Evolutionary conservation across 2,797 vertebrate species (phyloP), one percentile per base, ranked within the genome.

Genomic region (Danio tinwini): DNA sequence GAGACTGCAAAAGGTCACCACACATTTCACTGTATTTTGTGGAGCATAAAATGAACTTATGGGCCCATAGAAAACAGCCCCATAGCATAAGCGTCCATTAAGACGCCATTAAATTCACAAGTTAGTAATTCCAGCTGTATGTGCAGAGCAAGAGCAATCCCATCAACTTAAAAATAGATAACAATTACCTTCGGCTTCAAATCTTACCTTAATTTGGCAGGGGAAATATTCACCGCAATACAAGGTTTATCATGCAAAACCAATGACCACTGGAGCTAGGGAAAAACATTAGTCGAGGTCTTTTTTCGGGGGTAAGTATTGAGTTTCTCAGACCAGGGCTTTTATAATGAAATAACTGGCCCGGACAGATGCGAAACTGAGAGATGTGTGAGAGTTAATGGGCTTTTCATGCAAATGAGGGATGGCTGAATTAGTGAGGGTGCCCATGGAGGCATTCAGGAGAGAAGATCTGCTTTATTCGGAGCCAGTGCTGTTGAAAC

Each of bases 151-250:
- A 45, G n/a, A 80, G 55, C 40, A 87, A 74, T 84, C 71, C 82
- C 71, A 82, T 90, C 21, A 81, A 69, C 83, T 89, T 85, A 83
- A 90, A 90, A 92, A 92, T 88, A 91, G 88, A 90, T 76, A 47
- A 59, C 78, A 88, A 91, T 90, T 90, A 87, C 84, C 71, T 80
- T 58, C 74, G 89, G 81, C 74, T 70, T 72, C 40, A 67, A 53
- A 80, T 81, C 59, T 58, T 47, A 50, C 75, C 67, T 62, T 83
- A 69, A 83, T 85, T 82, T 77, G 58, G 58, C 74, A 52, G 39
- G 21, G 45, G 44, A n/a, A 61, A 76, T 70, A 44, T 62, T 16
- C 17, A 62, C 10, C 5, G 56, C 81, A 87, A 86, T 89, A 17
- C 50, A 68, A 79, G 75, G 81, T 92, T 92, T 91, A 91, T 92